Percentiles rank a stretch among this genome's conserved stretches.
phyloP scores from a whole-genome alignment of 2,797 vertebrate genomes.

The Phataginus tetradactyla region DNA sequence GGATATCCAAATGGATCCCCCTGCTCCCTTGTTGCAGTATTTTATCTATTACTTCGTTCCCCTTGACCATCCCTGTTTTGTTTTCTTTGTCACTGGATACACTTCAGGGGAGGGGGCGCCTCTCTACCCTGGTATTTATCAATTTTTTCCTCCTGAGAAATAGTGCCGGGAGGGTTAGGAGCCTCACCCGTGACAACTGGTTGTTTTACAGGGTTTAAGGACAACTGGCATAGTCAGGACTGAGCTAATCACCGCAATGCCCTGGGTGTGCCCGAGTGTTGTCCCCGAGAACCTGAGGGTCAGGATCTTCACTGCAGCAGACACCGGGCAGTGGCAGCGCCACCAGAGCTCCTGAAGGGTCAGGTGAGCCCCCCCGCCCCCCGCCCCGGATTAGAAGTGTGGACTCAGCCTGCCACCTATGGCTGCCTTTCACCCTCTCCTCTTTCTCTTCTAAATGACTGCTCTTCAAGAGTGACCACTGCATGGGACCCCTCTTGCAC shows the following conservation, averaged over 20 bases:
- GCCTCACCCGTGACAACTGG: background rate
- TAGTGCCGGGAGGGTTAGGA: background rate
- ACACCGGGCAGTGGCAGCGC: background rate
- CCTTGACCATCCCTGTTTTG: background rate
- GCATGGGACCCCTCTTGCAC: background rate
- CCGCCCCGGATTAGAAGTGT: background rate
- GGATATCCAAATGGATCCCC: background rate
- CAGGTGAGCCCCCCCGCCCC: background rate
- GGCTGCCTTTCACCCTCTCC: background rate
- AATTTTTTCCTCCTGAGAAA: background rate
- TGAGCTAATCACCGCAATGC: background rate
- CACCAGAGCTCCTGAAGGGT: background rate
- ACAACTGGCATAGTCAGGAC: background rate
- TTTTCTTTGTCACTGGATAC: background rate
- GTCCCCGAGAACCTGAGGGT: background rate
- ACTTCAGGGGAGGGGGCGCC: background rate
- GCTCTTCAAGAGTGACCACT: background rate
- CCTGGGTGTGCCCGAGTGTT: background rate
- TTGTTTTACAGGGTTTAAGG: background rate
- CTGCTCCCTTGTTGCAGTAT: background rate
- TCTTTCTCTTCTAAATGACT: background rate
- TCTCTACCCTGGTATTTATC: background rate
- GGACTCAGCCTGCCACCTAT: background rate
- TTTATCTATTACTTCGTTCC: background rate
- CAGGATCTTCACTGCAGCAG: background rate